These are phyloP conservation scores for Trichechus manatus DNA, from an alignment of 2,113 vertebrate genomes.

Conservation along the genomic window DNA sequence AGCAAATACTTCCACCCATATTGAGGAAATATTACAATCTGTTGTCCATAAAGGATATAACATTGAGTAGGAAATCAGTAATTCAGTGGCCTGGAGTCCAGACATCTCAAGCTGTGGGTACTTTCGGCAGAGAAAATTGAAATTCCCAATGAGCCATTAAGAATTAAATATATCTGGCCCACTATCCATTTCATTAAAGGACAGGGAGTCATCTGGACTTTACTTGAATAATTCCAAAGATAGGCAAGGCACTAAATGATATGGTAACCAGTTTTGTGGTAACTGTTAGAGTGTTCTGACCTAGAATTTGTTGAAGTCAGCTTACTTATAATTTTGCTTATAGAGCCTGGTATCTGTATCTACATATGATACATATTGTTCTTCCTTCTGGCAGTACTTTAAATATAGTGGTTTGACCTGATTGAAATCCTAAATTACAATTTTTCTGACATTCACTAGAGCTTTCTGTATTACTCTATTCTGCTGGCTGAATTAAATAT, in stretches of 20 bases:
- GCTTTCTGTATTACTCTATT: constrained; percentile 65
- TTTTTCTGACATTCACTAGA: constrained; percentile 63
- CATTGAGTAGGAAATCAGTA: background rate
- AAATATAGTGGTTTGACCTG: constrained; percentile 67
- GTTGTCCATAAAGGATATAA: background rate
- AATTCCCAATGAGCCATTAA: background rate
- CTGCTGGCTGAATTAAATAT: constrained; percentile 75
- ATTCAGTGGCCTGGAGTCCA: background rate
- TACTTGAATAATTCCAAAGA: background rate
- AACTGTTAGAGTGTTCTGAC: background rate
- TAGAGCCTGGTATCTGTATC: constrained; percentile 19
- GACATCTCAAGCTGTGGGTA: background rate
- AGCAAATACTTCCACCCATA: background rate
- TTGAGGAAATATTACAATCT: background rate
- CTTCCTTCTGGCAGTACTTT: constrained; percentile 62
- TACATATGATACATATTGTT: constrained; percentile 19
- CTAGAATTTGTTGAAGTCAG: constrained; percentile 6
- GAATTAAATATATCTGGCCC: background rate
- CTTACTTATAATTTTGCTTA: constrained; percentile 46
- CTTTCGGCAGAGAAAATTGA: background rate
- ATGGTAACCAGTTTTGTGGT: background rate
- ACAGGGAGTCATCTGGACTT: background rate
- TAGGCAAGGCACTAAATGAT: background rate
- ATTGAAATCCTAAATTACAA: constrained; percentile 65
- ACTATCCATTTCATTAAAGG: background rate